Evolutionary conservation across 2,797 vertebrate genomes (phyloP), one percentile per base, ranked within the genome.

Genomic region (Mormyrus proboscirostris): DNA sequence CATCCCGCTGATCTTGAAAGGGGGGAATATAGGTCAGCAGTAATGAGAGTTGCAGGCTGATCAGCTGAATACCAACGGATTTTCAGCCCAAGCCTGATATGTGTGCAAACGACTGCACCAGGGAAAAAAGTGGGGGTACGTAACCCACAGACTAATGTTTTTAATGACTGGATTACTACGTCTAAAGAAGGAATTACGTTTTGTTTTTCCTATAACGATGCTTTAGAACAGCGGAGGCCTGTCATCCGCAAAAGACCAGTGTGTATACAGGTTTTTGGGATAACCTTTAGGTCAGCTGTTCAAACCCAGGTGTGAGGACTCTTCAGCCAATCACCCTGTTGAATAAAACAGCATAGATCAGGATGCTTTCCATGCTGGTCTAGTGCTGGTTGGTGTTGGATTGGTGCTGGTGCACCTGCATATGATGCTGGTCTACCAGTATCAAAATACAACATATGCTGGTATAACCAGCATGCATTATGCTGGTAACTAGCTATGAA

Each of bases 1-100:
- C 84, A 55, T 51, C 47, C 19, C 22, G 44, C 88, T 50, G 88
- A 89, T 88, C 69, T 89, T 90, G 88, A 88, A 89, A 89, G 53
- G n/a, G 90, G 88, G 25, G 85, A 89, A 90, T 87, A 85, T 90
- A 90, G 90, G 90, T 87, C 87, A 88, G 38, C 65, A 51, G 59
- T 88, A 88, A 89, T 88, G 88, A 89, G 82, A 88, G 65, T 87
- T 47, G n/a, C 82, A 50, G 57, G 50, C 84, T 88, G 51, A 82
- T 79, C 83, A 33, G 62, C 65, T 25, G 53, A 88, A 82, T 79
- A 69, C 47, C 55, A 82, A 44, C 65, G 5, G n/a, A 65, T 69
- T 55, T 89, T 51, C 47, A 53, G 85, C 47, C 33, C 41, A 83
- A 59, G 86, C 51, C 84, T 88, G 55, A 86, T 57, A 59, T 9